Conservation (phyloP, 2,797 vertebrate genomes). For the Antrozous pallidus region DNA sequence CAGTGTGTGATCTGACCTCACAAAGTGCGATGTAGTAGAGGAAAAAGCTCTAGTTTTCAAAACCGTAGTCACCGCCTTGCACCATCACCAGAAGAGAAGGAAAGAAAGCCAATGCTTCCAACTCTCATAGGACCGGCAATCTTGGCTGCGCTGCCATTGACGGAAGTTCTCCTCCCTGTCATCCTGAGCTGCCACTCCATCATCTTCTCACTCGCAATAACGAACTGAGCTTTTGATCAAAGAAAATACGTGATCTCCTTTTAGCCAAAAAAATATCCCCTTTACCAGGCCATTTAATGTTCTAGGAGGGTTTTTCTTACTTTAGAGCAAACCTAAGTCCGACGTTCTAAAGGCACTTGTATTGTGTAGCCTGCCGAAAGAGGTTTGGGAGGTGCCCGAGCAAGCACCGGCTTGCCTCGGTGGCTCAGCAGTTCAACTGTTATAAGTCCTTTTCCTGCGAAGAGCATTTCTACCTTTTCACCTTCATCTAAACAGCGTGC, state of each 20-base stretch:
- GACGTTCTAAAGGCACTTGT: constrained; percentile 70
- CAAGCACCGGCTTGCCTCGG: constrained; percentile 72
- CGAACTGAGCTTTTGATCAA: constrained; percentile 76
- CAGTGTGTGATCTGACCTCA: constrained; percentile 31
- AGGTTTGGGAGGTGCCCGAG: constrained; percentile 72
- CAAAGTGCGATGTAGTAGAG: constrained; percentile 2
- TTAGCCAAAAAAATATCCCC: constrained; percentile 72
- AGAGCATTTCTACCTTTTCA: constrained; percentile 76
- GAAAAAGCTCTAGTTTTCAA: constrained; percentile 63
- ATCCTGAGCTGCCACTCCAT: constrained; percentile 65
- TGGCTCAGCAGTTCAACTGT: constrained; percentile 74
- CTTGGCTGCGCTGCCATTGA: constrained; percentile 57
- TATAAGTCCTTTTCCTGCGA: constrained; percentile 67
- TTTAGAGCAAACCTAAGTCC: constrained; percentile 71
- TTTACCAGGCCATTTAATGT: constrained; percentile 66
- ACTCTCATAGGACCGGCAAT: constrained; percentile 58
- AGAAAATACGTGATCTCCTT: constrained; percentile 76
- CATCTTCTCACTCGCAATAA: constrained; percentile 70
- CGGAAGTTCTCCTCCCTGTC: constrained; percentile 50
- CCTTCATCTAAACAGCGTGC: constrained; percentile 65
- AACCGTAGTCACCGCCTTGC: constrained; percentile 61
- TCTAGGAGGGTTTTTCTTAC: constrained; percentile 68
- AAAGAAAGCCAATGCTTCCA: constrained; percentile 20
- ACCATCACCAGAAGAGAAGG: constrained; percentile 56
- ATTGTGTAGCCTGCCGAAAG: constrained; percentile 73